Base-by-base conservation (phyloP, 2,888 invertebrate species). In the Eudemis profundana region DNA sequence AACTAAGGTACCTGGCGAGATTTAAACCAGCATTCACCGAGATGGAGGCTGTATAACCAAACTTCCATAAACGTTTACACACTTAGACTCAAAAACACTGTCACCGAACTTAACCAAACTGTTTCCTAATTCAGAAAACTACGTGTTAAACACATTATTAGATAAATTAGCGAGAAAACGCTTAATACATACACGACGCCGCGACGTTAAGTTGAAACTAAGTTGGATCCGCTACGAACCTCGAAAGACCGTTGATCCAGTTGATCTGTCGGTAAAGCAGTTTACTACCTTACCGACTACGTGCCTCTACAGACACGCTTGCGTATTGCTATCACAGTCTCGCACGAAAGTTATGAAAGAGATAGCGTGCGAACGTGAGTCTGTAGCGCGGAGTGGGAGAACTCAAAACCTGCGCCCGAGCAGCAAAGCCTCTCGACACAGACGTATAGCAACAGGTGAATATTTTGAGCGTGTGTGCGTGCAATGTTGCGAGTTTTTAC, bases 211-310 rank as follows among this genome's bases (percentile, higher is more conserved):
- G 83, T 87, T 86, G 81, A 84, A 90, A 92, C 92, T 92, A 92
- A 91, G 89, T 86, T 86, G 82, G 82, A 82, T 82, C 83, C 84
- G 86, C 86, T 87, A 85, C 77, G 84, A 80, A 82, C 85, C 84
- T 75, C 70, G 74, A 86, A 89, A 89, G 90, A 93, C 92, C 92
- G 93, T 93, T 93, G 92, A 89, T 90, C 90, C 88, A 89, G 85
- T 87, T 88, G 83, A 78, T 75, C 76, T 69, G 87, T 90, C 89
- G 90, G 82, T 86, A 86, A 79, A 86, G 79, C 89, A 86, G 89
- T 74, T 72, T 68, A 73, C 89, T 83, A 85, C 79, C 86, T 90
- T 89, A 86, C 85, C 90, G 88, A 89, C 86, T 72, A 70, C 74
- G 66, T 60, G 68, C 54, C 72, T 69, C 71, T 72, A 74, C 73